Base-by-base conservation (phyloP, 2,888 invertebrate genomes). In the Cheilosia soror region DNA sequence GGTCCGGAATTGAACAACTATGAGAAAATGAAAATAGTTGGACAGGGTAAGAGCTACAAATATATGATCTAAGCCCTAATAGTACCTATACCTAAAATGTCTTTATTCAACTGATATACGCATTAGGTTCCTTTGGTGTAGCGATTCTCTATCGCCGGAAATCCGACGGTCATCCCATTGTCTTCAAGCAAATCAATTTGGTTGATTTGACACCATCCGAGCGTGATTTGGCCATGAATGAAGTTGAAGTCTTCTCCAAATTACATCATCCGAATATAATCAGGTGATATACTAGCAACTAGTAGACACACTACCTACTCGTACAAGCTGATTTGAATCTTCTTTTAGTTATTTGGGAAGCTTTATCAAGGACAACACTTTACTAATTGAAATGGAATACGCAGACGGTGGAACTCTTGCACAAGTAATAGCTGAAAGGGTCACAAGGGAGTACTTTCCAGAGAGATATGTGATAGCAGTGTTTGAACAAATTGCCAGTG, bases 351-450 rank as follows among this genome's bases (percentile, higher is more conserved):
- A 96, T 90, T 93, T 94, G 88, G 95, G 96, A 87, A 96, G 95
- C 89, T 96, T 96, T 89, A 95, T 96, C 89, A 94, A 94, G 88
- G 95, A 96, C 88, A 95, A 95, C 9, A 93, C 94, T 3, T 91
- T 96, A 29, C 94, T 95, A 90, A 96, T 96, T 84, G 95, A 96
- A 91, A 96, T 96, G 96, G 96, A 96, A 89, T 96, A 95, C 90
- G 96, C 96, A 3, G 95, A 96, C 90, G 95, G 95, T 20, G 96
- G 96, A 9, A 96, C 95, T 3, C 90, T 96, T 81, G 94, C 95
- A 0, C 95, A 96, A 88, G 93, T 94, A 85, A 93, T 96, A 51
- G 91, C 93, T 31, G 92, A 93, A 51, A 93, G 94, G 31, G 92
- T 93, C 40, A 87, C 88, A 5, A 90, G 89, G 90, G 89, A 90